These are phyloP conservation scores for Melipona quadrifasciata DNA, from an alignment of 1,140 invertebrate genomes.

Conservation along the genomic window DNA sequence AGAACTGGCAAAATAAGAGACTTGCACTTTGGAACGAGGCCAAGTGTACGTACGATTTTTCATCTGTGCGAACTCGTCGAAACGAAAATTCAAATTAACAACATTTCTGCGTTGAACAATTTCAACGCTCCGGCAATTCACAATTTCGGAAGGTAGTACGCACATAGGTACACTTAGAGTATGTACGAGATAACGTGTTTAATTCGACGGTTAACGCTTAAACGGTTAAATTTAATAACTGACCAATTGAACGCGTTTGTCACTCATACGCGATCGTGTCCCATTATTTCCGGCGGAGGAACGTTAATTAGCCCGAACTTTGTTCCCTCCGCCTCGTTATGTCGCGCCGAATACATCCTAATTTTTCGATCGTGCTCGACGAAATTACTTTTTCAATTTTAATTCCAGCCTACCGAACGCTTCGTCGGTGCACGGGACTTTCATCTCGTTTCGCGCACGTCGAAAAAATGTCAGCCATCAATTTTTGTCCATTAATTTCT, in stretches of 20 bases:
- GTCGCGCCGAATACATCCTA: neutral
- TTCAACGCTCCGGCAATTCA: neutral
- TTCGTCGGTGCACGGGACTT: too few species aligned
- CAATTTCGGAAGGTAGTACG: neutral
- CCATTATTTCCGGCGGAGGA: neutral
- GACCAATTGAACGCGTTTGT: constrained; percentile 1
- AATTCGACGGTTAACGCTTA: neutral
- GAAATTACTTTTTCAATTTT: constrained; percentile 8
- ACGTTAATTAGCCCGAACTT: constrained; percentile 10
- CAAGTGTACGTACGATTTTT: too few species aligned
- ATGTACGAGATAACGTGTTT: neutral
- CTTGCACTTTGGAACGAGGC: too few species aligned
- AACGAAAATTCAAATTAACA: neutral
- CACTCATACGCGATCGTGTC: too few species aligned
- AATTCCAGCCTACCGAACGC: neutral
- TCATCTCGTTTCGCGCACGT: neutral
- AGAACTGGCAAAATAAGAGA: too few species aligned
- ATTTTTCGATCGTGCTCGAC: neutral
- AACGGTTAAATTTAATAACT: neutral
- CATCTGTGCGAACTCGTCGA: too few species aligned
- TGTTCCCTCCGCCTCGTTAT: neutral
- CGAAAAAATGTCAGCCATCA: constrained; percentile 3
- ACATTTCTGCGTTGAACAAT: neutral
- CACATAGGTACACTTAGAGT: neutral
- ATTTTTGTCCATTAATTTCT: constrained; percentile 29